A percentile compares a stretch with the other conserved stretches of the same genome.
These are phyloP conservation scores for Heliconius eleuchia DNA, from an alignment of 1,140 invertebrate genomes.

Conservation along the genomic window DNA sequence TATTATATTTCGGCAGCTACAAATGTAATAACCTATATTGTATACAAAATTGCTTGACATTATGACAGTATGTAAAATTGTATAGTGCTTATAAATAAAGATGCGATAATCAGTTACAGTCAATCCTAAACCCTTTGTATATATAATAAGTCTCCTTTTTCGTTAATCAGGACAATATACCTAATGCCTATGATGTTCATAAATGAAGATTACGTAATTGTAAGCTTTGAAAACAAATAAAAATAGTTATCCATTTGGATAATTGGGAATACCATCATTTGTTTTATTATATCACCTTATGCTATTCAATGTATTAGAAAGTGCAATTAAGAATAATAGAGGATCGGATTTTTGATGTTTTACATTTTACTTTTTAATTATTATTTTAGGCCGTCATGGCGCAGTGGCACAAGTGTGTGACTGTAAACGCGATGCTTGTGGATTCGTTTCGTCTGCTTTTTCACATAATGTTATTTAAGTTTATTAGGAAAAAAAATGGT, in stretches of 20 bases:
- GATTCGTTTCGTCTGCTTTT: too few species aligned
- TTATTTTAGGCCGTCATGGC: too few species aligned
- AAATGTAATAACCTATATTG: constrained; percentile 47
- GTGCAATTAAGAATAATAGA: too few species aligned
- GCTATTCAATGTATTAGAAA: background rate
- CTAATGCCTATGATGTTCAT: constrained; percentile 72
- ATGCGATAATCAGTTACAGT: constrained; percentile 52
- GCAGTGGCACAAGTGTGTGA: too few species aligned
- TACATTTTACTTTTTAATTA: too few species aligned
- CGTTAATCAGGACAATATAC: constrained; percentile 73
- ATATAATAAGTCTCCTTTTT: constrained; percentile 72
- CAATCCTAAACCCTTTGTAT: constrained; percentile 64
- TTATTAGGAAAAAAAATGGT: too few species aligned
- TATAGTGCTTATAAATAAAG: constrained; percentile 77
- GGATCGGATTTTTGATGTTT: too few species aligned
- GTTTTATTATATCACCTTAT: constrained; percentile 57
- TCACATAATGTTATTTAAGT: too few species aligned
- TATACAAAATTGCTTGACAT: constrained; percentile 60
- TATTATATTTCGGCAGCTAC: constrained; percentile 49
- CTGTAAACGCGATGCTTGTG: too few species aligned
- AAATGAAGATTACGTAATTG: constrained; percentile 71
- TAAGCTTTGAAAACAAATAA: constrained; percentile 70
- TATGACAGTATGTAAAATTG: constrained; percentile 73
- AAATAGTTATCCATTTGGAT: constrained; percentile 73
- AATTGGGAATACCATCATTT: constrained; percentile 71